Base-by-base conservation (phyloP, 2,113 vertebrate species). In the Gymnocephalus cernua region DNA sequence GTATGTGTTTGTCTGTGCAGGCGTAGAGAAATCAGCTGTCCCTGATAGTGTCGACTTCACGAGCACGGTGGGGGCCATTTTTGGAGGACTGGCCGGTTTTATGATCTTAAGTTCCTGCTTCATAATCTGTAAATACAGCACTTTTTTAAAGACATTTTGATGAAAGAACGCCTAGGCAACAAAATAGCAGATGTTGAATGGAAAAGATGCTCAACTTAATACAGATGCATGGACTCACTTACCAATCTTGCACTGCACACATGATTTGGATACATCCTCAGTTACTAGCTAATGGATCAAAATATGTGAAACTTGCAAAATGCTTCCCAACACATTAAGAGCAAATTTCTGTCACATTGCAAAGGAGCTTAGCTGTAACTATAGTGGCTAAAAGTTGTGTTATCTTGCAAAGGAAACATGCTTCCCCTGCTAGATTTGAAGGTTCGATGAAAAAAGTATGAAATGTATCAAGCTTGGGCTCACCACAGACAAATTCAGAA, bases 51-150 rank as follows among this genome's bases (percentile, higher is more conserved):
- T 4, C 9, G 14, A 32, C n/a, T 59, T n/a, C 32, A 54, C 9
- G 14, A 61, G 1, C 54, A 27, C 53, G 8, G 3, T 0, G 0
- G 0, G 62, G 13, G 14, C 16, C 11, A 6, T 79, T 53, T 47
- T 80, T 14, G 84, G 68, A 69, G 82, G 56, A 41, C 10, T 93
- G 71, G 38, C 35, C 10, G 1, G 29, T 68, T 35, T 90, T 27
- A 70, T 81, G 38, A 67, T 88, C 50, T 51, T 92, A 53, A 62
- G n/a, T 47, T 84, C n/a, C 50, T 86, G 79, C 79, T 87, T 11
- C 51, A 19, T 90, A n/a, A 66, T 85, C 4, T 88, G 93, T 93
- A 89, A 93, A 53, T 91, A 73, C 4, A 84, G 44, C n/a, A 59
- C 15, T 71, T 64, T 62, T 51, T 61, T 51, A 29, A 16, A 1